Evolutionary conservation across 2,113 vertebrate species (phyloP), one percentile per base, ranked within the genome.

Genomic region (Cyphomyrus plagiostoma): DNA sequence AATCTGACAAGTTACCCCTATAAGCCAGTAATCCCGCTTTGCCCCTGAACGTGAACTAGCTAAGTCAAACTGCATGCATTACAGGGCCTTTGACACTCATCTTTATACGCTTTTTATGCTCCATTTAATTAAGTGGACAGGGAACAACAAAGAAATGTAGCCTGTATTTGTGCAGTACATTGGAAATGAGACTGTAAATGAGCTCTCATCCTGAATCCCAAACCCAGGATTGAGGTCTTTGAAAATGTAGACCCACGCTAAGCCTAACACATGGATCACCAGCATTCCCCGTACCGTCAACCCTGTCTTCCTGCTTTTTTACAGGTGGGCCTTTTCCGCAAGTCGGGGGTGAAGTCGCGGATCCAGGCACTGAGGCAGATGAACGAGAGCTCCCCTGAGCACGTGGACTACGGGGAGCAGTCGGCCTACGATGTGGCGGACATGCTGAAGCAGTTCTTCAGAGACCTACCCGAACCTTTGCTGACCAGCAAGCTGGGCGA

Each of bases 401-500:
- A 94, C 0, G 97, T 99, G 91, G 95, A 88, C 95, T 99, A 98
- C 17, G 97, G 98, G 86, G 98, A 98, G 88, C 98, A 99, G 83
- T 99, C 97, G 0, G 98, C 98, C 0, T 99, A 99, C 0, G 98
- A 99, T 1, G 98, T 99, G 92, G 98, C 98, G 0, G 98, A 99
- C 93, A 98, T 99, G 98, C 96, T 99, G 77, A 99, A 99, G 84
- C 98, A 99, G 91, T 99, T 99, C 94, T 99, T 99, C 95, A 95
- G 98, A 88, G 98, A 99, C 92, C 93, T 99, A 52, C 98, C 98
- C 0, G 98, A 99, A 83, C 98, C 98, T 3, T 96, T 99, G 35
- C 97, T 99, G 88, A 99, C 97, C 19, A 98, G 96, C 95, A 99
- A 99, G 91, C 96, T 99, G 53, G 97, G 97, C 17, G 98, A 99